Evolutionary conservation across 1,140 invertebrate species (phyloP), one percentile per base, ranked within the genome.

Genomic region (Leucophenga varia): DNA sequence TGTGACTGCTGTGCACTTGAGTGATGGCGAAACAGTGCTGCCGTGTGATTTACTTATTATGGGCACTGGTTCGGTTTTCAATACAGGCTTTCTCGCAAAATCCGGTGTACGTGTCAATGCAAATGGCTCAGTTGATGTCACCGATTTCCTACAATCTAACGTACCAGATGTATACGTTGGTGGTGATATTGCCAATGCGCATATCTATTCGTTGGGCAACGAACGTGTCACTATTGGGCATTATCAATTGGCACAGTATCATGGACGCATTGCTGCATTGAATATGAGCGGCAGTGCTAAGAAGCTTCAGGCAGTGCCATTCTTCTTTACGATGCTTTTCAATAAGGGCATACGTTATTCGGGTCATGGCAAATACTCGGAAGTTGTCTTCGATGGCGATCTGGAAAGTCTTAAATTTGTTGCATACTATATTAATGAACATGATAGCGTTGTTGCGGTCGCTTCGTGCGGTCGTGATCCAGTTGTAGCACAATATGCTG

Each of bases 131-230:
- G 76, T 97, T 48, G 78, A 81, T 40, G 89, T 83, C 2, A 79
- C 83, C 57, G 79, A 93, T 80, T 82, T 83, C 63, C 77, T 97
- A 52, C 83, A 88, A 76, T 92, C 91, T 0, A 93, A 87, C 57
- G 67, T 90, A 2, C 75, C 81, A 39, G 82, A 86, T 68, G 79
- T 97, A 2, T 97, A 84, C 77, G 93, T 88, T 25, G 93, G 89
- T 41, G 95, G 95, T 7, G 94, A 97, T 73, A 90, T 95, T 54
- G 91, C 89, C n/a, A 83, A 86, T 58, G 94, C 95, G 47, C 94
- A 94, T 1, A 82, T 97, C 7, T 86, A 83, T 57, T 80, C 82
- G 1, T 14, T 71, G 41, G 78, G 79, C 20, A 82, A 83, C 50
- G 76, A 79, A 46, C 79, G 79, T 35, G 86, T 86, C 22, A 79